Percentiles rank a stretch among this genome's conserved stretches.
phyloP scores from a whole-genome alignment of 2,888 invertebrate genomes.

The Athrips mouffetella region DNA sequence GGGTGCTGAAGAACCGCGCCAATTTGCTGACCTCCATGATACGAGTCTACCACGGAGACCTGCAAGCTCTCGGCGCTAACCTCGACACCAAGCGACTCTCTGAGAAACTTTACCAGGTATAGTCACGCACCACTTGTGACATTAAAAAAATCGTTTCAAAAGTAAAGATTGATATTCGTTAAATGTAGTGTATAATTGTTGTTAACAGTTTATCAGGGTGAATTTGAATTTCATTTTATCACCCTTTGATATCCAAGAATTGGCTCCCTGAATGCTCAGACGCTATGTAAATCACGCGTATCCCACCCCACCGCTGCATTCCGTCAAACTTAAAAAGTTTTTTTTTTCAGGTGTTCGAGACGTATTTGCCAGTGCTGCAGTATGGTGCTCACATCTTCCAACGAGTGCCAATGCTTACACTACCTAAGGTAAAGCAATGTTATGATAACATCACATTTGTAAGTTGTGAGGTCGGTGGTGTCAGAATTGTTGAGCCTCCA shows the following conservation, averaged over 20 bases:
- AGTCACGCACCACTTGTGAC: too few relatives aligned
- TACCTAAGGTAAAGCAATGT: slow-evolving; percentile 90
- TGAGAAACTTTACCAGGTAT: slow-evolving; percentile 87
- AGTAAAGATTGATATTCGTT: too few relatives aligned
- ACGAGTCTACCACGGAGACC: slow-evolving; percentile 90
- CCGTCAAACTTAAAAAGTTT: background rate
- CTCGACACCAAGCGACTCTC: slow-evolving; percentile 66
- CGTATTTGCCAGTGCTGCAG: slow-evolving; percentile 91
- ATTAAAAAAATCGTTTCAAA: too few relatives aligned
- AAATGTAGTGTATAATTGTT: too few relatives aligned
- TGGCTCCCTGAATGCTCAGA: too few relatives aligned
- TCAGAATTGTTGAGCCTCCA: too few relatives aligned
- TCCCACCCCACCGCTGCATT: background rate
- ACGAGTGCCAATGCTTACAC: slow-evolving; percentile 86
- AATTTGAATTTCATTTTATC: too few relatives aligned
- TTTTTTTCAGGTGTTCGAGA: slow-evolving; percentile 86
- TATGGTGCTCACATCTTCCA: slow-evolving; percentile 91
- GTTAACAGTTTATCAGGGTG: too few relatives aligned
- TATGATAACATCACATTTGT: too few relatives aligned
- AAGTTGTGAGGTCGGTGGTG: too few relatives aligned
- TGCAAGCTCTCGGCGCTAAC: slow-evolving; percentile 82
- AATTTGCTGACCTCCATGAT: slow-evolving; percentile 86
- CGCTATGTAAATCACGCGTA: too few relatives aligned
- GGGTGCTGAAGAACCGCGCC: slow-evolving; percentile 88
- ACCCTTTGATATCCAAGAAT: too few relatives aligned